Conservation (phyloP, 1,140 invertebrate species). For the Brachionus asplanchnoidis region DNA sequence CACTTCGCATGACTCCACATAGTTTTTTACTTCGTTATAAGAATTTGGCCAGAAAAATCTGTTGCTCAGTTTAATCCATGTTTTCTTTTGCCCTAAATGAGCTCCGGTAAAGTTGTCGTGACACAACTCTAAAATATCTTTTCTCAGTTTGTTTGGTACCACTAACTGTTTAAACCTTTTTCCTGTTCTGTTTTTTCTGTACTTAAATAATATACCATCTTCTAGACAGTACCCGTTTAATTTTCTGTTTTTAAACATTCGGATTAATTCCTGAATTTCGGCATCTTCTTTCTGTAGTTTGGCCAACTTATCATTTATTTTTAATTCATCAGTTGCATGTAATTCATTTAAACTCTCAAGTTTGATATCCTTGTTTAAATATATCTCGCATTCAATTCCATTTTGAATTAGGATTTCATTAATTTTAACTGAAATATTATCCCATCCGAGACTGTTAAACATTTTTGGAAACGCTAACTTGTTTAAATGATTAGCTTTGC, state of each 20-base stretch:
- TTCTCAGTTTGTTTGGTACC: not conserved
- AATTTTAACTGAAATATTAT: no score
- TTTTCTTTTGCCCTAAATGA: constrained; percentile 7
- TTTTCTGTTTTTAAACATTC: not conserved
- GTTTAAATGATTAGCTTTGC: not conserved
- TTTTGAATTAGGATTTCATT: no score
- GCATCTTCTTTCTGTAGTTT: no score
- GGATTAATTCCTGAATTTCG: no score
- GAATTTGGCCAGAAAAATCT: constrained; percentile 31
- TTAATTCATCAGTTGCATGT: no score
- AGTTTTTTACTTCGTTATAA: not conserved
- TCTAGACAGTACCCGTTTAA: not conserved
- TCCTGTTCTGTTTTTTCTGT: not conserved
- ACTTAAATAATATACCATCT: not conserved
- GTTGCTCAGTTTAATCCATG: not conserved
- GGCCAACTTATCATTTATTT: no score
- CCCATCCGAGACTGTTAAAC: no score
- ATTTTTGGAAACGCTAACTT: not conserved
- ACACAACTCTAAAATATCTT: not conserved
- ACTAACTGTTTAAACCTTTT: constrained; percentile 25
- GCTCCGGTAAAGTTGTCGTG: constrained; percentile 6
- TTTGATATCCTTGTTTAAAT: no score
- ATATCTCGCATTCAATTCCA: no score
- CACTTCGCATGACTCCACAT: not conserved
- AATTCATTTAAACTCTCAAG: no score